phyloP scores from a whole-genome alignment of 2,797 vertebrate species.

The Microctenopoma steveboyesi region DNA sequence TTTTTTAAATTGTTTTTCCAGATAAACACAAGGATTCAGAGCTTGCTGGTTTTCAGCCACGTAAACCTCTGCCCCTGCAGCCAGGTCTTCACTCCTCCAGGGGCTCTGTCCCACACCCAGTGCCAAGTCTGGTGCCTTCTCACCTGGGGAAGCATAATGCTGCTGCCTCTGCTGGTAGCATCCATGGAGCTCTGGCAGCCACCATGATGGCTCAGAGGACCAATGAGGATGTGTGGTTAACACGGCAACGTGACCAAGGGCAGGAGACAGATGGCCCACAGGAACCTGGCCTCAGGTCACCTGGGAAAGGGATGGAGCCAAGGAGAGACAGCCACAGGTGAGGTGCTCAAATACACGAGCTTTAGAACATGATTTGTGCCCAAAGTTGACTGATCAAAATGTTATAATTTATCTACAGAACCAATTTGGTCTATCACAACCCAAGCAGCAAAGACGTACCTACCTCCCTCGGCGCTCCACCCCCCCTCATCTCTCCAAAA shows the following conservation, averaged over 20 bases:
- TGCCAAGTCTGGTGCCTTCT: conserved; percentile 86
- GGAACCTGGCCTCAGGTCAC: conserved; percentile 85
- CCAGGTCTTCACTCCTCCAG: conserved; percentile 71
- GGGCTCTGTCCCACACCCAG: conserved; percentile 79
- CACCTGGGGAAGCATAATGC: conserved; percentile 82
- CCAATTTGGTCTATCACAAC: conserved; percentile 62
- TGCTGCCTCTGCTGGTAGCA: conserved; percentile 38
- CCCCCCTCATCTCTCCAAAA: conserved; percentile 87
- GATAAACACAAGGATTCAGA: conserved; percentile 90
- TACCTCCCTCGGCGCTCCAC: conserved; percentile 88
- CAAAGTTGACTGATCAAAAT: neutral
- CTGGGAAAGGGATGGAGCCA: conserved; percentile 81
- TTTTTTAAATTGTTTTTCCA: conserved; percentile 55
- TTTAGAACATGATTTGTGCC: neutral
- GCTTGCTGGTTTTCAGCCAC: conserved; percentile 78
- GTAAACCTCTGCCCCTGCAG: conserved; percentile 66
- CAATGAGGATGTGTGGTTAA: conserved; percentile 90
- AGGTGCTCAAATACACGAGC: conserved; percentile 7
- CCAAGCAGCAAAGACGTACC: conserved; percentile 65
- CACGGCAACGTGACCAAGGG: conserved; percentile 86
- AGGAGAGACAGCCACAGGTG: conserved; percentile 88
- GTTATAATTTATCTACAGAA: conserved; percentile 48
- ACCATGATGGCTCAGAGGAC: conserved; percentile 89
- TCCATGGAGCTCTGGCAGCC: conserved; percentile 76
- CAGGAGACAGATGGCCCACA: conserved; percentile 88